Percentiles rank a stretch among this genome's conserved stretches.
These are phyloP conservation scores for Anoplius nigerrimus DNA, from an alignment of 2,888 invertebrate genomes.

Conservation along the genomic window DNA sequence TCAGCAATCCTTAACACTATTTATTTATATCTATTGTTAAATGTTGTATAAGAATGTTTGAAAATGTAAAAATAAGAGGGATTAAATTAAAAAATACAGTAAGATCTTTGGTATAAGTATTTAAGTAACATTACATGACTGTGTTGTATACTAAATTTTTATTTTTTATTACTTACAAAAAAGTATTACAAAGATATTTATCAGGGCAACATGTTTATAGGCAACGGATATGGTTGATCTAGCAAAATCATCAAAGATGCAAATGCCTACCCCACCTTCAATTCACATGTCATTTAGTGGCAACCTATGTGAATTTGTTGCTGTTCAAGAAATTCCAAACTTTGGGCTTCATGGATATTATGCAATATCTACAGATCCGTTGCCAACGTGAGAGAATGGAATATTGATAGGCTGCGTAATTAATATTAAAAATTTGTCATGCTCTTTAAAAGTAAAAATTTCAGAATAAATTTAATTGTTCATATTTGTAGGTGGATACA, in stretches of 20 bases:
- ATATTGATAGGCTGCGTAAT: no score
- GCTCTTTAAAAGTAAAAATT: background rate
- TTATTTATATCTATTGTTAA: no score
- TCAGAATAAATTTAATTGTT: background rate
- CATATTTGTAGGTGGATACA: background rate
- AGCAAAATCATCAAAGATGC: constrained; percentile 25
- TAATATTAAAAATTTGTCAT: no score
- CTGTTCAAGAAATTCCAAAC: constrained; percentile 75
- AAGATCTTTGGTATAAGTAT: background rate
- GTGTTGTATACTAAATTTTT: no score
- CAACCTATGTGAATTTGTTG: constrained; percentile 75
- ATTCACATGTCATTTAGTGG: constrained; percentile 38
- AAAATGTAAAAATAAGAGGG: no score
- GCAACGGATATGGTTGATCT: constrained; percentile 44
- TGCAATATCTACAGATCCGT: constrained; percentile 75
- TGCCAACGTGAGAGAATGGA: constrained; percentile 65
- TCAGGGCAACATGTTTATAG: constrained; percentile 18
- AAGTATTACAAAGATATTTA: background rate
- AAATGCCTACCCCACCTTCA: background rate
- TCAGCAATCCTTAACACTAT: no score
- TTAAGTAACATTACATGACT: no score
- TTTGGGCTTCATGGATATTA: constrained; percentile 77
- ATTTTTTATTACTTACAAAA: background rate
- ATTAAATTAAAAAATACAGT: no score
- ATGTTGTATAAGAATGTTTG: no score